Evolutionary conservation across 1,140 invertebrate genomes (phyloP).

Genomic region (Panagrolaimus sp.): DNA sequence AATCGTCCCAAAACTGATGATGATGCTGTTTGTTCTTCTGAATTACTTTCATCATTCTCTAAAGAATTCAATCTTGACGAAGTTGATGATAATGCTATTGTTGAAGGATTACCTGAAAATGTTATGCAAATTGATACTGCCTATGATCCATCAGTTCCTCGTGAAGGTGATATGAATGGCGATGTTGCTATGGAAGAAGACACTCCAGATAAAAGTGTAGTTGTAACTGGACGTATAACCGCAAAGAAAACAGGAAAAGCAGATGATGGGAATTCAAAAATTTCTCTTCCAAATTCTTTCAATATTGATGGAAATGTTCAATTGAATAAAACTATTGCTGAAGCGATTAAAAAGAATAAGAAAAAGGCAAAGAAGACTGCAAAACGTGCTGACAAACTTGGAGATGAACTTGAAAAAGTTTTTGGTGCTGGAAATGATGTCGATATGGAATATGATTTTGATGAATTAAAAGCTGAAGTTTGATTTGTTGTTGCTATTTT

Average conservation of each 20-base stretch:
- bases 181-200: conserved; percentile 19
- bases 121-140: conserved; percentile 30
- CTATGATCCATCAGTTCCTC: conserved; percentile 26
- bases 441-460: conserved; percentile 18
- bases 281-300: conserved; percentile 10
- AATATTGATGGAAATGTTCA: conserved; percentile 28
- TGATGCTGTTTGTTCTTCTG: conserved; percentile 70
- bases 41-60: conserved; percentile 71
- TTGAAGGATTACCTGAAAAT: conserved; percentile 13
- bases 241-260: conserved; percentile 15
- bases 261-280: background rate
- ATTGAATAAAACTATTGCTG: conserved; percentile 25
- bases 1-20: conserved; percentile 38
- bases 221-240: conserved; percentile 17
- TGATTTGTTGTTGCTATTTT: too few relatives aligned
- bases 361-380: conserved; percentile 20
- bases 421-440: background rate
- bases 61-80: conserved; percentile 80
- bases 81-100: conserved; percentile 66
- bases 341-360: conserved; percentile 20
- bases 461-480: background rate
- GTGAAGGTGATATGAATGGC: background rate
- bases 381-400: conserved; percentile 4
- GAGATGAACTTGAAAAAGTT: background rate
- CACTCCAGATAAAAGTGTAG: conserved; percentile 20